Base-by-base conservation (phyloP, 2,113 vertebrate species). In the Parotia lawesii region DNA sequence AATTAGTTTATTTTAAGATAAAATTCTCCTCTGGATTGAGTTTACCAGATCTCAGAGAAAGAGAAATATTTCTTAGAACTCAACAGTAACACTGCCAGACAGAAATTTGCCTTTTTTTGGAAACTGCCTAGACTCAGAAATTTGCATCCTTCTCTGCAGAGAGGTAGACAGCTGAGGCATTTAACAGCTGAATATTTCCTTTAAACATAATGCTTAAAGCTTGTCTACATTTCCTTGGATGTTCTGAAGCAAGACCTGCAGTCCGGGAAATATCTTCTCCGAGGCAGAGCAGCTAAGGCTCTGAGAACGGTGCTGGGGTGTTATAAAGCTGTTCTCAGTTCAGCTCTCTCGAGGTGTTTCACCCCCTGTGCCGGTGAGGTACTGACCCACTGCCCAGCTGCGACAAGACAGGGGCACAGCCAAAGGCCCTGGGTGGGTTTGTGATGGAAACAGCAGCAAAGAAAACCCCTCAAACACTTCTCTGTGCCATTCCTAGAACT, bases 181-280 rank as follows among this genome's bases (percentile, higher is more conserved):
- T 90, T 51, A 80, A 67, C 73, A 89, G 70, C 45, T 73, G 77
- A 91, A 9, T 80, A 65, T 65, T 82, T 72, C 66, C 51, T 76
- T 87, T 76, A 85, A 94, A 45, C 22, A 10, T 28, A 31, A 3
- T 45, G 27, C 80, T 89, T 77, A 51, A 73, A 79, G 57, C 75
- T 90, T 58, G 38, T 56, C 79, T 86, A 28, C 17, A 6, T 88
- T 90, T 64, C n/a, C 15, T 6, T 67, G 86, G 44, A 31, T 74
- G 15, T 69, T 95, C 50, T 67, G 90, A 80, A 86, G 72, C 69
- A 80, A 14, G 92, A 81, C 48, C 35, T 86, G 62, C 47, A 56
- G 83, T 29, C 13, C 92, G 60, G 57, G 35, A 87, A 88, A 48
- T 51, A 60, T 14, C n/a, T 67, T 14, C 25, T 22, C 44, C 5